Evolutionary conservation across 2,888 invertebrate genomes (phyloP).

Genomic region (Eucera pruinosa): DNA sequence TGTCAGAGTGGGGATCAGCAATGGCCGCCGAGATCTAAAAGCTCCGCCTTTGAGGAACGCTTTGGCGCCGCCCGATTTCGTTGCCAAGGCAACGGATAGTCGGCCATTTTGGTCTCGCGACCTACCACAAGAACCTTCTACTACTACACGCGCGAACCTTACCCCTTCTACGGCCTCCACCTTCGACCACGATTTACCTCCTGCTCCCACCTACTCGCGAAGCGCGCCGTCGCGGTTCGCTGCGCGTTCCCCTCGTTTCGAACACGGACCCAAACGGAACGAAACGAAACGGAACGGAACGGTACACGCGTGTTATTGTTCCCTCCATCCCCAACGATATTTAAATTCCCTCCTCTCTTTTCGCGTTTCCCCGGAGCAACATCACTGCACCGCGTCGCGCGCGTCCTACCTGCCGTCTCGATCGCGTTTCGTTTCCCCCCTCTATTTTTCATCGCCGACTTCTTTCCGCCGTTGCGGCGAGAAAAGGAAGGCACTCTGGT

Average conservation of each 20-base stretch:
- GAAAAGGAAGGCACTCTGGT: neutral
- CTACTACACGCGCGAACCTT: slow-evolving; percentile 36
- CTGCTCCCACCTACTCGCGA: slow-evolving; percentile 11
- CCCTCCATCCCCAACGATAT: neutral
- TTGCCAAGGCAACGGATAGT: slow-evolving; percentile 75
- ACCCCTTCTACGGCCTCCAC: slow-evolving; percentile 4
- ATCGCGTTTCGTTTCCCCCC: no score
- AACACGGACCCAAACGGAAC: slow-evolving; percentile 28
- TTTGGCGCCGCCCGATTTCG: slow-evolving; percentile 64
- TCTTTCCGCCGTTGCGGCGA: neutral
- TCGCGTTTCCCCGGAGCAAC: neutral
- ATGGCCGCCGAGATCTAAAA: slow-evolving; percentile 76
- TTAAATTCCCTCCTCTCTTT: neutral
- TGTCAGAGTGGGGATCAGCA: slow-evolving; percentile 73
- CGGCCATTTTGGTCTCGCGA: slow-evolving; percentile 80
- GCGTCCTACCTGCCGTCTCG: no score
- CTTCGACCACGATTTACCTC: slow-evolving; percentile 28
- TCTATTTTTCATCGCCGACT: no score
- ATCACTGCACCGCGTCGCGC: no score
- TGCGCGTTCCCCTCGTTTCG: slow-evolving; percentile 38
- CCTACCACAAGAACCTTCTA: slow-evolving; percentile 80
- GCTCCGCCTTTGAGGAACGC: slow-evolving; percentile 75
- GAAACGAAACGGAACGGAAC: slow-evolving; percentile 29
- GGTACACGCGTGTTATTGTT: slow-evolving; percentile 38
- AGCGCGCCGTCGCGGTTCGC: slow-evolving; percentile 38